phyloP scores from a whole-genome alignment of 2,797 vertebrate species.

The Trachops cirrhosus region DNA sequence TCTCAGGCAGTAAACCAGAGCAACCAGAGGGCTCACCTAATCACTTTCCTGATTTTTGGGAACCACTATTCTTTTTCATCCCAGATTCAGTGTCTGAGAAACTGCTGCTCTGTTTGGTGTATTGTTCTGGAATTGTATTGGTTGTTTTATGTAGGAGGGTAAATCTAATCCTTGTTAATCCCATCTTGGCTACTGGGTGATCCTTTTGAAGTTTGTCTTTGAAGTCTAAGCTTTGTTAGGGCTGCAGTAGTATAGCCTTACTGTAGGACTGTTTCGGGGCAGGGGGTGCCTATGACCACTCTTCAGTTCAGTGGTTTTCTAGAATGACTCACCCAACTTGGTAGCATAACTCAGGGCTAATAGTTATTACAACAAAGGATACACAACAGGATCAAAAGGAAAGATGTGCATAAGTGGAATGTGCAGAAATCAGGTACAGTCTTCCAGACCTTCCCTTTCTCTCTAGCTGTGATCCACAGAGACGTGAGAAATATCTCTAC shows the following conservation, averaged over 20 bases:
- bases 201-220: not conserved
- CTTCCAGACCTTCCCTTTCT: not conserved
- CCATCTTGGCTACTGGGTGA: not conserved
- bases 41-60: not conserved
- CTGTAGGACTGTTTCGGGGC: not conserved
- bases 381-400: not conserved
- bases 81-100: not conserved
- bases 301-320: not conserved
- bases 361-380: not conserved
- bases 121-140: not conserved
- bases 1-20: not conserved
- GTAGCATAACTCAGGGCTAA: not conserved
- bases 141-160: not conserved
- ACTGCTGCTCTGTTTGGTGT: not conserved
- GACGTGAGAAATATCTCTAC: not conserved
- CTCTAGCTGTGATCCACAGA: not conserved
- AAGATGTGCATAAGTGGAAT: not conserved
- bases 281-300: not conserved
- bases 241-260: not conserved
- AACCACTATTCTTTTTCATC: not conserved
- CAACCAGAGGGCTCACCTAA: not conserved
- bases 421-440: not conserved
- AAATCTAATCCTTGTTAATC: not conserved
- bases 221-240: not conserved
- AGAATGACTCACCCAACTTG: not conserved